Base-by-base conservation (phyloP, 2,113 vertebrate species). In the Ifrita kowaldi region DNA sequence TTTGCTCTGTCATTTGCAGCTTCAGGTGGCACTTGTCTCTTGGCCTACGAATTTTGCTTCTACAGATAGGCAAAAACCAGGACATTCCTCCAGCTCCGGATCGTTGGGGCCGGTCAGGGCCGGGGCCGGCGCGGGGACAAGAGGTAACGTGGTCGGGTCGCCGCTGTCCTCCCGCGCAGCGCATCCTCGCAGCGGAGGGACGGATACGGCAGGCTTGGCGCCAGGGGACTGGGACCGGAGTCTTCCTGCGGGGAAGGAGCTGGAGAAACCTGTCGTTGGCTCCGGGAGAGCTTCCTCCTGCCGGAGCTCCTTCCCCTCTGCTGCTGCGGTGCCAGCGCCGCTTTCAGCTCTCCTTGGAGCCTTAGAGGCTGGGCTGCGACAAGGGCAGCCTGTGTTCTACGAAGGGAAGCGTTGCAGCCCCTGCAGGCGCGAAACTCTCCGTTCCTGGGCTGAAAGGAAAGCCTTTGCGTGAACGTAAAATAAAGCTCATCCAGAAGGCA, bases 31-130 rank as follows among this genome's bases (percentile, higher is more conserved):
- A 37, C 41, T 80, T 14, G 8, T 8, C 19, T 53, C 47, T 62
- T 4, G 39, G 26, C 39, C 2, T 9, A 39, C 41, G 28, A 37
- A 73, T 50, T 80, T 33, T 47, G 56, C 27, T 64, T 39, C 55
- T 2, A 39, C 27, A n/a, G 32, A 15, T n/a, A 23, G 3, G 10
- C 67, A 55, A 5, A 10, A 16, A 5, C 1, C 49, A 10, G 1
- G 26, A 1, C 13, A 14, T 19, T 19, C 1, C 7, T 52, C 16
- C 32, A 4, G 42, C 67, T 26, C 23, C 20, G 1, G 33, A 26
- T 21, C 10, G 1, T 0, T 7, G 33, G 13, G 46, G n/a, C 28
- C 13, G 8, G 19, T 37, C 17, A 3, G 18, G 27, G n/a, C 32
- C 6, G 5, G 56, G 41, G 13, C 23, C 5, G 20, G 41, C 11